Evolutionary conservation across 2,113 vertebrate genomes (phyloP).

Genomic region (Crotalus horridus): DNA sequence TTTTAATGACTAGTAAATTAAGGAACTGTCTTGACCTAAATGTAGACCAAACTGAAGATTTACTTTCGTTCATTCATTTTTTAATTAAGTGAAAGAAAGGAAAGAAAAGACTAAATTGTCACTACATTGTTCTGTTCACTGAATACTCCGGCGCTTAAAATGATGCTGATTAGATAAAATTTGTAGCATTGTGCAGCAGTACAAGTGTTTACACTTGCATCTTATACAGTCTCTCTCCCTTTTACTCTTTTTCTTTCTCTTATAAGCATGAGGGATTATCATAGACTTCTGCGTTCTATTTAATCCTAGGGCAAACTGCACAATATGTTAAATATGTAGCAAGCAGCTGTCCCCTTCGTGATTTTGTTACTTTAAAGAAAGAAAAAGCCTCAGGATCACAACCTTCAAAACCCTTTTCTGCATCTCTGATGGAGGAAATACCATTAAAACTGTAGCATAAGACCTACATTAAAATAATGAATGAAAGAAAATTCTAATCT

Average conservation of each 20-base stretch:
- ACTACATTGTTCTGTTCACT: constrained; percentile 73
- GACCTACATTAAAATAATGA: background rate
- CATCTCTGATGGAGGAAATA: background rate
- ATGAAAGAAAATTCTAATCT: background rate
- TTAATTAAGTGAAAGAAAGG: constrained; percentile 37
- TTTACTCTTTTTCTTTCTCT: background rate
- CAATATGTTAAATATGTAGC: background rate
- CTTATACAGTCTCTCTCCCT: constrained; percentile 15
- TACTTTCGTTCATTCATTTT: background rate
- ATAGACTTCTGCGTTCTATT: constrained; percentile 61
- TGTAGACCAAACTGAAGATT: constrained; percentile 77
- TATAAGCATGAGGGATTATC: constrained; percentile 32
- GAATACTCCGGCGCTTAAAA: constrained; percentile 69
- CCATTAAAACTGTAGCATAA: background rate
- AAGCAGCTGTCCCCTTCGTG: background rate
- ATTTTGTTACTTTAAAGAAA: background rate
- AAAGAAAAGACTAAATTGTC: constrained; percentile 68
- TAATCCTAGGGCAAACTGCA: constrained; percentile 38
- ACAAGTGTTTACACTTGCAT: constrained; percentile 55
- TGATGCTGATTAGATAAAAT: constrained; percentile 71
- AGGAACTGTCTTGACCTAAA: constrained; percentile 81
- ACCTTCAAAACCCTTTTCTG: background rate
- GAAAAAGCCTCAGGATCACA: background rate
- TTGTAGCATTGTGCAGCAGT: constrained; percentile 58
- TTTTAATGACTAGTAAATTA: constrained; percentile 87